These are phyloP conservation scores for Paralvinella palmiformis DNA, from an alignment of 1,140 invertebrate genomes.

Conservation along the genomic window DNA sequence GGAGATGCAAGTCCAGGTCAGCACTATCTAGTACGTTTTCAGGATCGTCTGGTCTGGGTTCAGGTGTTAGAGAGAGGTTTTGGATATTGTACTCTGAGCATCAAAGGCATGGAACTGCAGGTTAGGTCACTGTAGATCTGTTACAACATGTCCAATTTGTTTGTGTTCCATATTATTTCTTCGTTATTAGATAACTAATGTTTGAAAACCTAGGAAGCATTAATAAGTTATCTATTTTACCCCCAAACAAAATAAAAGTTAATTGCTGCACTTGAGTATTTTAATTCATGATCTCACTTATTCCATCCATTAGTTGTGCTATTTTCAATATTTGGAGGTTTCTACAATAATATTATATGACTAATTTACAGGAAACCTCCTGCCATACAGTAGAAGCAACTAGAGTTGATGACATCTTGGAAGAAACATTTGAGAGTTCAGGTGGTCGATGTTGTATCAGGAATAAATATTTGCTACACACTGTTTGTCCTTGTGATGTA, in stretches of 20 bases:
- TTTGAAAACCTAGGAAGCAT: no score
- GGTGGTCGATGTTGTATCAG: constrained; percentile 24
- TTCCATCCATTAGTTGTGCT: no score
- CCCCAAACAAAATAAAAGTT: no score
- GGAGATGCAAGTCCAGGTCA: constrained; percentile 49
- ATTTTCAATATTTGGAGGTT: no score
- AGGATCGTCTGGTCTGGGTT: constrained; percentile 52
- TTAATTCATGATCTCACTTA: no score
- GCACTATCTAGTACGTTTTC: constrained; percentile 50
- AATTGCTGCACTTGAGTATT: no score
- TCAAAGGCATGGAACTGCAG: constrained; percentile 54
- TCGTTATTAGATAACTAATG: no score
- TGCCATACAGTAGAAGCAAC: constrained; percentile 55
- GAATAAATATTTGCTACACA: constrained; percentile 43
- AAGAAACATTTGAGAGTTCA: constrained; percentile 43
- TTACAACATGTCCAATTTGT: no score
- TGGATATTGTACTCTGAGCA: constrained; percentile 44
- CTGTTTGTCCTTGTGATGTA: constrained; percentile 41
- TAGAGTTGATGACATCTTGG: constrained; percentile 52
- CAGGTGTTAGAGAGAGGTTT: constrained; percentile 49
- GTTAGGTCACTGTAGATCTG: no score
- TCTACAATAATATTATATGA: no score
- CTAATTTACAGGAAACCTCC: constrained; percentile 52
- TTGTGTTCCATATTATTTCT: no score
- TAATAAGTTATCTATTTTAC: no score